phyloP scores from a whole-genome alignment of 2,888 invertebrate species.

The Acleris literana region DNA sequence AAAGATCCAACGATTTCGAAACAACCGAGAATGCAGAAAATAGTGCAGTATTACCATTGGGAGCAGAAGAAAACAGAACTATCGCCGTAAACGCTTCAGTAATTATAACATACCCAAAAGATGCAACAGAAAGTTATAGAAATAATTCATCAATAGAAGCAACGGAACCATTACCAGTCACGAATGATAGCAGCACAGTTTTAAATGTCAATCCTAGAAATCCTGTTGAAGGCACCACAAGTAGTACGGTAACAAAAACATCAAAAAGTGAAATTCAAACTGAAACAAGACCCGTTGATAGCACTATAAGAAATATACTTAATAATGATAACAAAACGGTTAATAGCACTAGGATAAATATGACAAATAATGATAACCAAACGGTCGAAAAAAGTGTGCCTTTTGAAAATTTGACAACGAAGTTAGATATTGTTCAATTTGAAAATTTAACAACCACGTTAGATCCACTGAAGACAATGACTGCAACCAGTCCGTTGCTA shows the following conservation, averaged over 20 bases:
- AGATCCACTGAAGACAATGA: neutral
- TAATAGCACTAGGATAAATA: no score
- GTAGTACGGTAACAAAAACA: neutral
- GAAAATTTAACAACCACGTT: neutral
- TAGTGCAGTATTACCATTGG: neutral
- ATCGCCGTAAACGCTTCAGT: neutral
- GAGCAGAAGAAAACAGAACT: neutral
- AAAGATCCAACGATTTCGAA: conserved; percentile 43
- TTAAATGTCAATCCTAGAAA: no score
- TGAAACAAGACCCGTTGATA: neutral
- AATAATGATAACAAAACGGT: no score
- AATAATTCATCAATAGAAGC: neutral
- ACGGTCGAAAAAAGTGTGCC: no score
- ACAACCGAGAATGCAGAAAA: conserved; percentile 27
- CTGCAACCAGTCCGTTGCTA: neutral
- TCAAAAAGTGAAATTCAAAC: neutral
- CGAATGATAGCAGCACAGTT: no score
- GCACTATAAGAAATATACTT: no score
- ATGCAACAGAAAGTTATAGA: neutral
- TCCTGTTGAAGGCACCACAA: no score
- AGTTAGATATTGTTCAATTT: neutral
- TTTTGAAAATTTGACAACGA: no score
- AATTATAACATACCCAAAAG: neutral
- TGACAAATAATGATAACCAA: no score
- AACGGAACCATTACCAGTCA: no score